phyloP scores from a whole-genome alignment of 2,888 invertebrate species.

The Candidula unifasciata region DNA sequence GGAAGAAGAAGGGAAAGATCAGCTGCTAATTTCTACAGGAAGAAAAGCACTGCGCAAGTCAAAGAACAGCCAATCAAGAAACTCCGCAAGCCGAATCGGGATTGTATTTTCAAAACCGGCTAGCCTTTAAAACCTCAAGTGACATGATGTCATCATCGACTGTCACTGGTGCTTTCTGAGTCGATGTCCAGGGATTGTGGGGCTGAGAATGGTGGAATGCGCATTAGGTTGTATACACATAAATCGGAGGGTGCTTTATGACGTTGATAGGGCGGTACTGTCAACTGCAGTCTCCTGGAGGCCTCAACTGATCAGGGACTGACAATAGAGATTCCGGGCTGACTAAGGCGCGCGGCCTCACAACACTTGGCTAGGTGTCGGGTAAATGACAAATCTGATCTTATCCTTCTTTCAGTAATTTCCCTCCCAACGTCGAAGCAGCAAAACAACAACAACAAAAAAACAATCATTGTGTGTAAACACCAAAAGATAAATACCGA shows the following conservation, averaged over 20 bases:
- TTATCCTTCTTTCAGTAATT: too few species aligned
- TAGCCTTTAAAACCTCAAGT: background rate
- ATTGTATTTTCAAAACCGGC: background rate
- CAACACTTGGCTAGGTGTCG: too few species aligned
- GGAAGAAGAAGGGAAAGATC: too few species aligned
- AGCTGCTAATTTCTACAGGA: too few species aligned
- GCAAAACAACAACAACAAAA: background rate
- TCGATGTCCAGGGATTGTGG: background rate
- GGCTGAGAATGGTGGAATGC: background rate
- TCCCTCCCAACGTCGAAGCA: too few species aligned
- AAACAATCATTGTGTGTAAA: too few species aligned
- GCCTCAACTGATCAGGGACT: background rate
- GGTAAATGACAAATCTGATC: too few species aligned
- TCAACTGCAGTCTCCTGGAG: background rate
- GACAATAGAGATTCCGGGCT: background rate
- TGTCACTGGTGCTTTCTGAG: slow-evolving; percentile 13
- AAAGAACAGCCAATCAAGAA: background rate
- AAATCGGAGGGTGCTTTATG: background rate
- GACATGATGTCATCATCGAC: slow-evolving; percentile 1
- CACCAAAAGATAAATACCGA: too few species aligned
- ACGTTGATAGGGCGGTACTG: background rate
- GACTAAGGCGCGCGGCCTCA: too few species aligned
- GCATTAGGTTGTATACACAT: background rate
- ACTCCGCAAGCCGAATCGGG: background rate
- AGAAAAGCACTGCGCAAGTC: too few species aligned